A percentile compares a stretch with the other conserved stretches of the same genome.
Evolutionary conservation across 1,140 invertebrate species (phyloP).

Genomic region (Pseudoatta argentina): DNA sequence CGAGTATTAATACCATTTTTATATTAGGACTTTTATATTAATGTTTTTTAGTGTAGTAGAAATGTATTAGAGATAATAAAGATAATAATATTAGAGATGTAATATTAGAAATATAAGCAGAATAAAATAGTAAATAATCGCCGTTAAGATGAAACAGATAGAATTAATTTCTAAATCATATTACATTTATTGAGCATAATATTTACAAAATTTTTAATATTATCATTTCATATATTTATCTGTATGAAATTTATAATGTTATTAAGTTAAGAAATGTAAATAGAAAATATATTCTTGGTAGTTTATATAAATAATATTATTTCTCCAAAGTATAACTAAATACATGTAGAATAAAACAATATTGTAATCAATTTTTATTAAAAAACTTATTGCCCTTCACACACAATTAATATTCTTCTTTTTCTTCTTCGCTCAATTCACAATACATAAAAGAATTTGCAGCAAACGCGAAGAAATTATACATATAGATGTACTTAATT

Average conservation of each 20-base stretch:
- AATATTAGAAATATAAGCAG: not conserved
- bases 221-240: too few relatives aligned
- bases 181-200: too few relatives aligned
- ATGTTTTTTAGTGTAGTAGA: slow-evolving; percentile 14
- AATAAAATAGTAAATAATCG: slow-evolving; percentile 3
- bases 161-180: slow-evolving; percentile 10
- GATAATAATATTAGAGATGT: slow-evolving; percentile 15
- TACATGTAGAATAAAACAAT: slow-evolving; percentile 19
- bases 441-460: too few relatives aligned
- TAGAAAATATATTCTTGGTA: slow-evolving; percentile 38
- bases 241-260: too few relatives aligned
- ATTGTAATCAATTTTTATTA: slow-evolving; percentile 46
- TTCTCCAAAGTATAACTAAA: slow-evolving; percentile 46
- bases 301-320: slow-evolving; percentile 3
- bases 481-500: too few relatives aligned
- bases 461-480: too few relatives aligned
- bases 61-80: not conserved
- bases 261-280: slow-evolving; percentile 3
- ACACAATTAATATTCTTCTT: not conserved
- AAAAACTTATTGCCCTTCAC: not conserved
- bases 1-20: slow-evolving; percentile 65
- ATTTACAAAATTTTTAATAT: too few relatives aligned
- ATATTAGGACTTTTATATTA: slow-evolving; percentile 19
- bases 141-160: not conserved
- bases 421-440: not conserved